Conservation (phyloP, 2,113 vertebrate genomes). For the Puma concolor region DNA sequence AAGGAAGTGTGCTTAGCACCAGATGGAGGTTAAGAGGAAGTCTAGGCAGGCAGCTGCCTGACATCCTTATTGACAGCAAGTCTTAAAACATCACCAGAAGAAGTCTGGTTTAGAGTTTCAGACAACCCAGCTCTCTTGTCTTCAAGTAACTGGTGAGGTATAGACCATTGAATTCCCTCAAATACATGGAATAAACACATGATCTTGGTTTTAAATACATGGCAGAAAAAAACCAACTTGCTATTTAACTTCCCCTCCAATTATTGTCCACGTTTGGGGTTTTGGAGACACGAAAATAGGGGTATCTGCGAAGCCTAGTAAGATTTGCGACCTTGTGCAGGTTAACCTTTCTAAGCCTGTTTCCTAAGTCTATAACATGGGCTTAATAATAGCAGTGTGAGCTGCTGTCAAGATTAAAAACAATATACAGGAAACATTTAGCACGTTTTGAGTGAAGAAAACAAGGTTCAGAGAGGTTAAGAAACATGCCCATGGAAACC, state of each 20-base stretch:
- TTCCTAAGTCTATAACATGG: neutral
- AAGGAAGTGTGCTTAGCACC: neutral
- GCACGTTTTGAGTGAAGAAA: neutral
- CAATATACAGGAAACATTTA: neutral
- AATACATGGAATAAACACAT: neutral
- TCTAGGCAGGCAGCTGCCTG: neutral
- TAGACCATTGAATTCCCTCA: neutral
- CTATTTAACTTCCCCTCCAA: neutral
- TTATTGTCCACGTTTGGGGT: neutral
- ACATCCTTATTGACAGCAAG: neutral
- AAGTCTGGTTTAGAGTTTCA: neutral
- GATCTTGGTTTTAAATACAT: neutral
- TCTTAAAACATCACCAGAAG: neutral
- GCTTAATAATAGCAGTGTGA: neutral
- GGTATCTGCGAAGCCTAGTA: neutral
- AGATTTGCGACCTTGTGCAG: neutral
- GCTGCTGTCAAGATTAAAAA: neutral
- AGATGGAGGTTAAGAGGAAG: neutral
- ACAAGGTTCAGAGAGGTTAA: neutral
- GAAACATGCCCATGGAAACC: neutral
- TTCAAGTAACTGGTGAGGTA: neutral
- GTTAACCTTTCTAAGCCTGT: neutral
- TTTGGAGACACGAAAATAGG: neutral
- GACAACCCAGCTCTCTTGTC: neutral
- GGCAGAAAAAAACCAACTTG: neutral